Evolutionary conservation across 2,888 invertebrate genomes (phyloP), one percentile per base, ranked within the genome.

Genomic region (Villa cingulata): DNA sequence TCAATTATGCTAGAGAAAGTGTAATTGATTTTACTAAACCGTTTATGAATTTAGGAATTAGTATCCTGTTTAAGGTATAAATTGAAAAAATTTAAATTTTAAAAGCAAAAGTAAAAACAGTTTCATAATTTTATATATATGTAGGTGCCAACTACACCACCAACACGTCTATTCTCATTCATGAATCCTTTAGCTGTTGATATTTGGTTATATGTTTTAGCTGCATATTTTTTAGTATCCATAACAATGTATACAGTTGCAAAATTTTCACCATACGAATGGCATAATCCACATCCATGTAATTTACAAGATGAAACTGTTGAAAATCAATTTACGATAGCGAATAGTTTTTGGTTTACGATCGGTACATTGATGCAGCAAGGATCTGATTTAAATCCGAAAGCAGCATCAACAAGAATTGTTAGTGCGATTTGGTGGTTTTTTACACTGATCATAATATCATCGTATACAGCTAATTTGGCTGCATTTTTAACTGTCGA

Each of bases 371-470:
- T 96, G 59, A 80, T 96, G 76, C 86, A 94, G 61, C 94, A 94
- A 70, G 92, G 90, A 53, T 88, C 88, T 51, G 89, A 88, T 52
- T 73, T 90, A 55, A 89, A 91, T 70, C 95, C 95, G 42, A 94
- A 84, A 88, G 88, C 89, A 3, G 86, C 88, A 3, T 89, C 89
- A 6, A 97, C 97, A 1, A 75, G 97, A 46, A 89, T 97, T 54
- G 94, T 97, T 7, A 94, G 95, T 12, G 94, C 88, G 1, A 89
- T 91, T 58, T 98, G 97, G 97, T 98, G 97, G 95, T 97, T 98
- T 73, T 98, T 98, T 72, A 97, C 96, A 0, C 77, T 98, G 37
- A 97, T 98, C 66, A 94, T 97, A 65, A 89, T 97, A 52, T 94
- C 95, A 0, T 96, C 97, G 7, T 97, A 97, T 73, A 98, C 97